Conservation (phyloP, 2,797 vertebrate genomes). For the Tolypeutes matacus region DNA sequence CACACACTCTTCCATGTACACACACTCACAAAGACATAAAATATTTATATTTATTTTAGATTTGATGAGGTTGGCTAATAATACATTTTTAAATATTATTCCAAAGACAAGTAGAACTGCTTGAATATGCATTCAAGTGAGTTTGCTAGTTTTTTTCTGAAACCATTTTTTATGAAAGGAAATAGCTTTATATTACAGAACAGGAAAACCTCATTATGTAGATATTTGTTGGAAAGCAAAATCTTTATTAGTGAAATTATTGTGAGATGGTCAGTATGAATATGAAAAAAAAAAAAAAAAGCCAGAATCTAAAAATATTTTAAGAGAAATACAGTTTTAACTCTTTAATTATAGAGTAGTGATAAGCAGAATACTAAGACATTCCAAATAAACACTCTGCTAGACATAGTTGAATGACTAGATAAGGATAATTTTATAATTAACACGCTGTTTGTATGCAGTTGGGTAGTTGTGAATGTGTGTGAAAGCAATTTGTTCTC, state of each 20-base stretch:
- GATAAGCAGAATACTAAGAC: background rate
- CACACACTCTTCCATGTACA: background rate
- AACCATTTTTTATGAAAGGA: conserved; percentile 19
- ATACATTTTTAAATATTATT: background rate
- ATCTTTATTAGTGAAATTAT: background rate
- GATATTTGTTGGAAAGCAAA: background rate
- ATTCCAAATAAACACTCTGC: conserved; percentile 9
- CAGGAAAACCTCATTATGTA: background rate
- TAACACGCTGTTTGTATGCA: conserved; percentile 60
- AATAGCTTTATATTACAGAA: background rate
- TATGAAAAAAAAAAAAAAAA: conserved; percentile 23
- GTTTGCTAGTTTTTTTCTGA: background rate
- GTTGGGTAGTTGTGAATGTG: conserved; percentile 62
- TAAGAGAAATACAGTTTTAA: conserved; percentile 32
- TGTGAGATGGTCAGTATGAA: background rate
- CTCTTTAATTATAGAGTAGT: background rate
- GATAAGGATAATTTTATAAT: conserved; percentile 70
- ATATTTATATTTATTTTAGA: background rate
- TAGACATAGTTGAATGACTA: conserved; percentile 25
- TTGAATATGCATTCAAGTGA: background rate
- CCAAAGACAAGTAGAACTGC: conserved; percentile 15
- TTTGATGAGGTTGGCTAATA: background rate
- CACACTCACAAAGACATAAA: background rate
- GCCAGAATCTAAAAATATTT: background rate
- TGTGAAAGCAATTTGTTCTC: conserved; percentile 73